phyloP scores from a whole-genome alignment of 2,113 vertebrate genomes.

The Anoplopoma fimbria region DNA sequence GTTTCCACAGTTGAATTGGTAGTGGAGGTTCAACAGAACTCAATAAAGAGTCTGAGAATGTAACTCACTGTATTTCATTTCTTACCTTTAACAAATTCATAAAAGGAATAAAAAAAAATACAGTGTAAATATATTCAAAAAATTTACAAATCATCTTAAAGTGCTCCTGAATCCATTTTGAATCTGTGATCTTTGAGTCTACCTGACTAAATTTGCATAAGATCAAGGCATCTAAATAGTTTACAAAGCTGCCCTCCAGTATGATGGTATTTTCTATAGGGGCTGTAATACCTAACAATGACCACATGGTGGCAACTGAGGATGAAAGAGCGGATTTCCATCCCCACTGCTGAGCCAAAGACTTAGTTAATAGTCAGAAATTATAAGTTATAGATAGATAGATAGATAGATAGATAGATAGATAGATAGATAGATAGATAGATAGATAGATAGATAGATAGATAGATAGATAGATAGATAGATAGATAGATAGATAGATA shows the following conservation, averaged over 20 bases:
- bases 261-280: neutral
- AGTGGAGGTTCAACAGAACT: neutral
- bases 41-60: neutral
- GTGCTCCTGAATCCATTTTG: neutral
- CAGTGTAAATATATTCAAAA: neutral
- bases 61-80: neutral
- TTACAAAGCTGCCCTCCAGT: neutral
- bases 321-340: neutral
- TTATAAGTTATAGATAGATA: neutral
- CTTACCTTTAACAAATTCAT: no score
- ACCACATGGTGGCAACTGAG: conserved; percentile 55
- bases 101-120: neutral
- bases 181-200: neutral
- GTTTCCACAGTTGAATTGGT: neutral
- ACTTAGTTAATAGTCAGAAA: neutral
- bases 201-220: neutral
- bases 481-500: neutral
- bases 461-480: conserved; percentile 24
- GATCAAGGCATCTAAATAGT: neutral
- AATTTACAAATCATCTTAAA: neutral
- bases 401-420: neutral
- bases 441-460: conserved; percentile 5
- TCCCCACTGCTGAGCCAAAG: neutral
- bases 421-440: neutral
- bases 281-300: conserved; percentile 18